Evolutionary conservation across 2,797 vertebrate species (phyloP), one percentile per base, ranked within the genome.

Genomic region (Hydrolagus colliei): DNA sequence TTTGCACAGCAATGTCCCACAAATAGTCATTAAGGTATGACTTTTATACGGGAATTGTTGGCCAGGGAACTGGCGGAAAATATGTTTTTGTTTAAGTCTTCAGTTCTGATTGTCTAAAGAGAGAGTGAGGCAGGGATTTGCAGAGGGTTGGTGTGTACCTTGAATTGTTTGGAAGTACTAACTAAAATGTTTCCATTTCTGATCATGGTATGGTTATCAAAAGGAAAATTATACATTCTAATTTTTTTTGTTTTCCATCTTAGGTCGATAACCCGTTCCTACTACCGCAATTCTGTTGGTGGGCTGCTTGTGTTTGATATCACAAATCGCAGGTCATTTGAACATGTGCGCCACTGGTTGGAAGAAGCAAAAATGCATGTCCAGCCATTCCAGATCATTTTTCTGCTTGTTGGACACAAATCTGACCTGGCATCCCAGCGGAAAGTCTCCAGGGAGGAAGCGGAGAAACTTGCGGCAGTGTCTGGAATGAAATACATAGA

Each of bases 181-280:
- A 71, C 4, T 68, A 84, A 84, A 68, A 13, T 52, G 4, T 41
- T 68, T 67, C 65, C 0, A 84, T 73, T 32, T 35, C 22, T 71
- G 65, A 84, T 35, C 32, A 52, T 5, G 18, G 35, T 20, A 16
- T 59, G 32, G 6, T 35, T 71, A 1, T 10, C 18, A 41, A 68
- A 67, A 27, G 62, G 16, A 80, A 32, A 80, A 68, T 18, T 11
- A 9, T 63, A 2, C 10, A 6, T 71, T 84, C 16, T 68, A 41
- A 18, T 11, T 4, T 86, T 63, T 20, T 67, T 27, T 73, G 18
- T 12, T 59, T 12, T 86, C 14, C 9, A 14, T 85, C 77, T 32
- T 87, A 95, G 94, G 86, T 95, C 94, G 73, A 95, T 95, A 90
- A 95, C 94, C 41, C 93, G 93, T 72, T 93, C 94, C 80, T 95